Percentiles rank a stretch among this genome's conserved stretches.
These are phyloP conservation scores for Mellilla xanthometata DNA, from an alignment of 2,888 invertebrate species.

Conservation along the genomic window DNA sequence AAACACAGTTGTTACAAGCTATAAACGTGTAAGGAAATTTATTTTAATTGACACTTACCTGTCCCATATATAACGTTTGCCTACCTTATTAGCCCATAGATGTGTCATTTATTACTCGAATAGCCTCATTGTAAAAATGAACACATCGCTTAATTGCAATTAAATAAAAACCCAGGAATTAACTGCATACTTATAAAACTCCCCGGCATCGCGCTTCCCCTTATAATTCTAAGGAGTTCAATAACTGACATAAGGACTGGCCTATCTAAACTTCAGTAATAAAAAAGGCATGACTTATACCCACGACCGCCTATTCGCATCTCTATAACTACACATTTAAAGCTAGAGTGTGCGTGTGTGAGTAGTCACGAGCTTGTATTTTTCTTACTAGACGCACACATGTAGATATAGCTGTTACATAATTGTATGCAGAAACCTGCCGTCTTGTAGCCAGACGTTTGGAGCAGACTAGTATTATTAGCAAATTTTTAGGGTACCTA, in stretches of 20 bases:
- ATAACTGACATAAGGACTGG: conserved; percentile 25
- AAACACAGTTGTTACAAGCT: conserved; percentile 12
- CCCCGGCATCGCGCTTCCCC: conserved; percentile 23
- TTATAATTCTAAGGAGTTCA: conserved; percentile 37
- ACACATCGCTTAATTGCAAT: conserved; percentile 30
- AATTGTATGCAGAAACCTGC: conserved; percentile 38
- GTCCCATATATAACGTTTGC: conserved; percentile 23
- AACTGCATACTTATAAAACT: conserved; percentile 31
- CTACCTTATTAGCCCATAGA: conserved; percentile 22
- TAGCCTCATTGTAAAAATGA: conserved; percentile 23
- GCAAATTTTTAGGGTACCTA: conserved; percentile 27
- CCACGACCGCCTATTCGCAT: conserved; percentile 42
- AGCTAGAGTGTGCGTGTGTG: conserved; percentile 36
- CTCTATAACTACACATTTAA: conserved; percentile 39
- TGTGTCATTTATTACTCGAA: conserved; percentile 33
- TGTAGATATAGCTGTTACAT: conserved; percentile 34
- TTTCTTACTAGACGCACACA: conserved; percentile 41
- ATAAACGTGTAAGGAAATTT: conserved; percentile 12
- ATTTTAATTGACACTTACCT: conserved; percentile 16
- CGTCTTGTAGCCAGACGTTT: conserved; percentile 25
- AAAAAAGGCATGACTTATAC: conserved; percentile 38
- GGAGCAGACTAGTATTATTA: conserved; percentile 30
- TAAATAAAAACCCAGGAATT: conserved; percentile 31
- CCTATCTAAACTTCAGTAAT: conserved; percentile 33
- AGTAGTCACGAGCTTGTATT: conserved; percentile 48